Conservation (phyloP, 1,140 invertebrate genomes). For the Coelopa frigida region DNA sequence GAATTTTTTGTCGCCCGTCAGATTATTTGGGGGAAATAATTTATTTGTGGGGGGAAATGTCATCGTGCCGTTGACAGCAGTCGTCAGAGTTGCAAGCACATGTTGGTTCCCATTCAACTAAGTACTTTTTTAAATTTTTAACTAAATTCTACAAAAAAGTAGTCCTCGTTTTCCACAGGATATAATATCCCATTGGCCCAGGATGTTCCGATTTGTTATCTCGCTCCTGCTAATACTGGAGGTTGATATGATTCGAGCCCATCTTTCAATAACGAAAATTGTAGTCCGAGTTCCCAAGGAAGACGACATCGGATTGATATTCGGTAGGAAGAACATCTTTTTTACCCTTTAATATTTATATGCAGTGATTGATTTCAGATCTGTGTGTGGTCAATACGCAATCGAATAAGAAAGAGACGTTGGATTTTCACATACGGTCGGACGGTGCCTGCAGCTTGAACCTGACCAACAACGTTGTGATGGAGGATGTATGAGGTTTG, state of each 20-base stretch:
- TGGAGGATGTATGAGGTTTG: constrained; percentile 2
- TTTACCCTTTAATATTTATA: neutral
- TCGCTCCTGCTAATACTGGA: constrained; percentile 1
- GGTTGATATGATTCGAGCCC: neutral
- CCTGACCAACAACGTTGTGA: constrained; percentile 10
- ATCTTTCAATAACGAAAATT: constrained; percentile 14
- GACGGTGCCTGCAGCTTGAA: constrained; percentile 27
- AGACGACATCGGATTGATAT: constrained; percentile 32
- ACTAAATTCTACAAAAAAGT: too few relatives aligned
- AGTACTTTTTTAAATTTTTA: too few relatives aligned
- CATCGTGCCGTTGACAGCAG: too few relatives aligned
- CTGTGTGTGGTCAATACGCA: constrained; percentile 22
- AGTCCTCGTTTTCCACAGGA: too few relatives aligned
- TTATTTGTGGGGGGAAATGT: too few relatives aligned
- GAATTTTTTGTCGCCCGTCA: too few relatives aligned
- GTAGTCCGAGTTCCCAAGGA: constrained; percentile 25
- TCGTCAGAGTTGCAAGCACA: too few relatives aligned
- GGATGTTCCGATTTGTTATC: neutral
- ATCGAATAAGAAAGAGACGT: constrained; percentile 12
- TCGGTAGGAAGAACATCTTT: constrained; percentile 18
- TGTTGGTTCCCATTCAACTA: too few relatives aligned
- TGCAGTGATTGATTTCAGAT: constrained; percentile 16
- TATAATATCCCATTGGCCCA: neutral
- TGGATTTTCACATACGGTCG: constrained; percentile 21
- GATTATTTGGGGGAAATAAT: too few relatives aligned